A percentile compares a stretch with the other conserved stretches of the same genome.
Conservation (phyloP, 2,113 vertebrate genomes). For the Sceloporus tristichus region DNA sequence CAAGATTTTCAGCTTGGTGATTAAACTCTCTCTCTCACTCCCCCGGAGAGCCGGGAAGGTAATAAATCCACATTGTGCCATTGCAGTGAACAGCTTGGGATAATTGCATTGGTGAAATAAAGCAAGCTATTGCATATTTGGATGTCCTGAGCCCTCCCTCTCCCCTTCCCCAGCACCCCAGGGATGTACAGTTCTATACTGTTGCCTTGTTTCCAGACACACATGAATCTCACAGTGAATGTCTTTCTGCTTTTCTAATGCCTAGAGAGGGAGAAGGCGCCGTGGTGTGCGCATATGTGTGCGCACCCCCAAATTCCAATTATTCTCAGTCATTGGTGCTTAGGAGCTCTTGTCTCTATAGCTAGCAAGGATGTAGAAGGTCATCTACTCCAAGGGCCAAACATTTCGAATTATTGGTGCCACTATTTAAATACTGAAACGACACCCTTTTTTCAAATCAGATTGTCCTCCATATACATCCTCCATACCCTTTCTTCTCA, state of each 20-base stretch:
- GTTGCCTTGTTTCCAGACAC: conserved; percentile 13
- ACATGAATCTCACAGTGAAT: background rate
- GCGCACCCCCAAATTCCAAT: no score
- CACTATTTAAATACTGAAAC: background rate
- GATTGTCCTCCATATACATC: background rate
- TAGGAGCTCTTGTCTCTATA: background rate
- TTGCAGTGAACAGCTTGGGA: conserved; percentile 22
- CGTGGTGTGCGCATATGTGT: background rate
- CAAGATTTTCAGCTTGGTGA: conserved; percentile 15
- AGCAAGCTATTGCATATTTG: conserved; percentile 3
- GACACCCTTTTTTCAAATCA: background rate
- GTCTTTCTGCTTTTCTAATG: background rate
- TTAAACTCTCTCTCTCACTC: conserved; percentile 23
- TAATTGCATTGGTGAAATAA: conserved; percentile 29
- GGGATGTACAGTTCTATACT: background rate
- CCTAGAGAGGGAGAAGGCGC: background rate
- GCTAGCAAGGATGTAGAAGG: conserved; percentile 14
- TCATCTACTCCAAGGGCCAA: background rate
- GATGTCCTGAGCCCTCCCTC: background rate
- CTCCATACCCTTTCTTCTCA: background rate
- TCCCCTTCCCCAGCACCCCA: background rate
- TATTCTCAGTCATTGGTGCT: background rate
- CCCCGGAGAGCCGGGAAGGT: conserved; percentile 9
- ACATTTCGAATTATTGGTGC: background rate
- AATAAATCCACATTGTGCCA: conserved; percentile 22